Percentiles rank a stretch among this genome's conserved stretches.
These are phyloP conservation scores for Acestrorhynchus altus DNA, from an alignment of 2,797 vertebrate genomes.

Conservation along the genomic window DNA sequence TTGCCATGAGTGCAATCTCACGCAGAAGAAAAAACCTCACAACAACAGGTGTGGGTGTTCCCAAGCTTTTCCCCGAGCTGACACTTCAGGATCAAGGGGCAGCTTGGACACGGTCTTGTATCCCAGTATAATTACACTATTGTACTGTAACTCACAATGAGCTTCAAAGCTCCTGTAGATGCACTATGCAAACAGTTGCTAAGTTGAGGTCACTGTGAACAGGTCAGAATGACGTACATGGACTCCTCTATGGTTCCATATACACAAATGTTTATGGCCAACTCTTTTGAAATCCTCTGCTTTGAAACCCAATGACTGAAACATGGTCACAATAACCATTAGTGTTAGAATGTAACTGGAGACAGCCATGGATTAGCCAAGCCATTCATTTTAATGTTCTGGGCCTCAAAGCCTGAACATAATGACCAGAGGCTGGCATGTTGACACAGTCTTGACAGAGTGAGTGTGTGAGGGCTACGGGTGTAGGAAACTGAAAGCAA, in stretches of 20 bases:
- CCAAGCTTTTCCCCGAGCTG: no score
- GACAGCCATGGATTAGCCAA: not conserved
- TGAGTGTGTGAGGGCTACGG: not conserved
- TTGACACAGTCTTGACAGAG: not conserved
- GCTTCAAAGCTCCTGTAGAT: no score
- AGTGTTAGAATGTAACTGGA: not conserved
- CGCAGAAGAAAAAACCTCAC: no score
- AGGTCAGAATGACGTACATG: not conserved
- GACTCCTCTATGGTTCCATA: not conserved
- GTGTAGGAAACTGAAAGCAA: not conserved
- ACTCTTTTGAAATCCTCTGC: no score
- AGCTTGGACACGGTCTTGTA: no score
- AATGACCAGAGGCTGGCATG: not conserved
- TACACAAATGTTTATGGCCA: not conserved
- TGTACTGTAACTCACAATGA: not conserved
- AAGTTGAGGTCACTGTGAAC: not conserved
- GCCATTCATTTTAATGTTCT: not conserved
- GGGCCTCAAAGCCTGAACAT: not conserved
- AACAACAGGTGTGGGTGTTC: no score
- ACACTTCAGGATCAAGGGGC: no score
- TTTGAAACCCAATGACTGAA: not conserved
- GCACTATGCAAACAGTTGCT: not conserved
- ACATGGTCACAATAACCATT: not conserved
- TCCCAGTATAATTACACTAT: no score
- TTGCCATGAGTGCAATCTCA: no score